Conservation (phyloP, 2,113 vertebrate genomes). For the Genyomyrus donnyi region DNA sequence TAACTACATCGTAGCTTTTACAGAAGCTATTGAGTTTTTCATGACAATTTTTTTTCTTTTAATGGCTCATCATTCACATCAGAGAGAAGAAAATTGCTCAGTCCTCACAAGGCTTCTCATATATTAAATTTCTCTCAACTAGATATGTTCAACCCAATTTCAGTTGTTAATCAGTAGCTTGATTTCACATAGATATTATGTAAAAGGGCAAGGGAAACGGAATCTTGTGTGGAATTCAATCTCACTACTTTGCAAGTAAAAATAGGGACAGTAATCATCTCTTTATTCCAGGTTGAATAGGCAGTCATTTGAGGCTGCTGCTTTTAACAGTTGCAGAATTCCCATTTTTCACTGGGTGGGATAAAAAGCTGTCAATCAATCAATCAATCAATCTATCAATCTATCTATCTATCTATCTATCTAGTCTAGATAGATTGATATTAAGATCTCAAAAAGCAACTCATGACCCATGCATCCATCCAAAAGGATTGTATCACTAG, state of each 20-base stretch:
- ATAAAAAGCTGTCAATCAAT: not conserved
- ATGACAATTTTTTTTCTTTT: not conserved
- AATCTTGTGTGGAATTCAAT: not conserved
- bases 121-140: constrained; percentile 14
- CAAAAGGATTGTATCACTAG: no score
- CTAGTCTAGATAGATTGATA: no score
- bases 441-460: no score
- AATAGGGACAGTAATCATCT: constrained; percentile 3
- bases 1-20: not conserved
- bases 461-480: no score
- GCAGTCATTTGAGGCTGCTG: not conserved
- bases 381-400: no score
- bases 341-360: not conserved
- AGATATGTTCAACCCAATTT: constrained; percentile 12
- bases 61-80: not conserved
- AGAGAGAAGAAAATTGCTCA: constrained; percentile 4
- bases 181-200: constrained; percentile 13
- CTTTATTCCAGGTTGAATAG: constrained; percentile 5
- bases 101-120: constrained; percentile 7
- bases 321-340: not conserved
- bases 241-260: constrained; percentile 12
- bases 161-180: constrained; percentile 14
- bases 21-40: not conserved
- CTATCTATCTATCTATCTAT: no score
- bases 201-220: not conserved